These are phyloP conservation scores for Seira ritae DNA, from an alignment of 2,888 invertebrate genomes.

Conservation along the genomic window DNA sequence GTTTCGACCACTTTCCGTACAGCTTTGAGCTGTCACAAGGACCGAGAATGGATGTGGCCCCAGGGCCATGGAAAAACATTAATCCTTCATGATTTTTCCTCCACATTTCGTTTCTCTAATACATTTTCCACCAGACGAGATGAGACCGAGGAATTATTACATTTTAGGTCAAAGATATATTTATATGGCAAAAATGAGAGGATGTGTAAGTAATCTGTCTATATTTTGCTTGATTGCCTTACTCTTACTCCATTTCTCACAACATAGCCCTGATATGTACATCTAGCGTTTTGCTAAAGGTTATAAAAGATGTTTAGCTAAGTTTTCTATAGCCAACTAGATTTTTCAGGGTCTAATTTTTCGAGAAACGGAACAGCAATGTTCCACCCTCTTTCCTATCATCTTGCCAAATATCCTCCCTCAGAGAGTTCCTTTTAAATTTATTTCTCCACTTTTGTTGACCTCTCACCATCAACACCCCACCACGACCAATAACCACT, in stretches of 20 bases:
- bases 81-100: conserved; percentile 49
- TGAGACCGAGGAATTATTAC: background rate
- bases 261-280: background rate
- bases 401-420: conserved; percentile 10
- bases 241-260: no score
- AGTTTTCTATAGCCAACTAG: conserved; percentile 9
- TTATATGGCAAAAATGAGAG: no score
- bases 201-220: no score
- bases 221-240: no score
- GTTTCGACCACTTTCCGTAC: conserved; percentile 14
- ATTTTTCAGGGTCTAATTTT: no score
- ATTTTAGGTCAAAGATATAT: no score
- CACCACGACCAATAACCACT: no score
- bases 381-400: conserved; percentile 22
- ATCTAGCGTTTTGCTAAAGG: background rate
- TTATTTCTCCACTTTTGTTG: conserved; percentile 36
- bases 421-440: conserved; percentile 23
- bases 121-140: conserved; percentile 20
- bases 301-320: conserved; percentile 28
- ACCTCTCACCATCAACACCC: conserved; percentile 33
- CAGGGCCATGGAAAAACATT: conserved; percentile 52
- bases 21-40: conserved; percentile 51
- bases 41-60: conserved; percentile 56
- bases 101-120: conserved; percentile 1
- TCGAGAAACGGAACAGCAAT: no score